phyloP scores from a whole-genome alignment of 2,797 vertebrate genomes.

The Salmo trutta region DNA sequence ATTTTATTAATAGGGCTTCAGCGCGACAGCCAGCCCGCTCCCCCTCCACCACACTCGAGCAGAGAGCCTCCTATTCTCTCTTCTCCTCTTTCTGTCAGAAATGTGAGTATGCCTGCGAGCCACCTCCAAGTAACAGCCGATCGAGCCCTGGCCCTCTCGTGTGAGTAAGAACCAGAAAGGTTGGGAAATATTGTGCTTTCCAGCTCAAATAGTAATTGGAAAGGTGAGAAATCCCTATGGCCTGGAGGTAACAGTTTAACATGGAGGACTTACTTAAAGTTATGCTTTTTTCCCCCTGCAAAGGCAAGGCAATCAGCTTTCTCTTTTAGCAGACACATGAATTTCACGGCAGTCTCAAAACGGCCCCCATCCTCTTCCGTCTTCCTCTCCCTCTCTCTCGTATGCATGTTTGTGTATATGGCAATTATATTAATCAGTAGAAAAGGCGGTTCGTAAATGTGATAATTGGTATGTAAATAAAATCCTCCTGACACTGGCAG shows the following conservation, averaged over 20 bases:
- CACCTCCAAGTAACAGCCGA: conserved; percentile 69
- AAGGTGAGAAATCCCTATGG: conserved; percentile 75
- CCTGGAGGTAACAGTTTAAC: conserved; percentile 78
- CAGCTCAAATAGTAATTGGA: conserved; percentile 77
- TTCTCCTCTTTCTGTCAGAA: conserved; percentile 57
- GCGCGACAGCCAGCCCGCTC: conserved; percentile 44
- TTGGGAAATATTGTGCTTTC: conserved; percentile 75
- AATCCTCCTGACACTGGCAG: conserved; percentile 49
- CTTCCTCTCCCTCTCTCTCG: conserved; percentile 27
- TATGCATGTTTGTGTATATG: conserved; percentile 44
- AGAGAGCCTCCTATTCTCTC: conserved; percentile 57
- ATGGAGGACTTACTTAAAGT: conserved; percentile 77
- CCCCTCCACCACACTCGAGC: conserved; percentile 66
- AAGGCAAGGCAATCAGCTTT: conserved; percentile 13
- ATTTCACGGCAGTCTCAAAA: conserved; percentile 5
- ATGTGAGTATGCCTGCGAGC: conserved; percentile 74
- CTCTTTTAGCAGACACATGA: conserved; percentile 30
- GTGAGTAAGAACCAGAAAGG: conserved; percentile 61
- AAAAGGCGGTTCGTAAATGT: conserved; percentile 56
- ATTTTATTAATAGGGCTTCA: conserved; percentile 77
- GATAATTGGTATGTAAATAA: conserved; percentile 66
- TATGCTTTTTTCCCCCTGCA: conserved; percentile 60
- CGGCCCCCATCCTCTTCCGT: background rate
- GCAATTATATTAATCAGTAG: conserved; percentile 63
- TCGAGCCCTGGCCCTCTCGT: conserved; percentile 64